These are phyloP conservation scores for Mythimna lalbum DNA, from an alignment of 2,888 invertebrate genomes.

Conservation along the genomic window DNA sequence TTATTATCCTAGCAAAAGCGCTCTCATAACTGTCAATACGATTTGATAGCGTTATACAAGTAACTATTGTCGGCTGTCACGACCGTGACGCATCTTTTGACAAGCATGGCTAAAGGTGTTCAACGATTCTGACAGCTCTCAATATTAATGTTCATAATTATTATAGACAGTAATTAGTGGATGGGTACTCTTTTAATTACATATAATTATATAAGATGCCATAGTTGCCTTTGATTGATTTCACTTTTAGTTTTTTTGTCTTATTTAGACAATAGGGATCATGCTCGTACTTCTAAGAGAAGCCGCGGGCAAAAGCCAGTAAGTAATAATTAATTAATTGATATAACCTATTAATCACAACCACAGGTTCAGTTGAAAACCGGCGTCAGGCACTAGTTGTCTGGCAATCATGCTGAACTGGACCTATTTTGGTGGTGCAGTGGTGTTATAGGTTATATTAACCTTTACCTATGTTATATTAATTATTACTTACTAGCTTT, in stretches of 20 bases:
- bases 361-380: too few species aligned
- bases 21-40: constrained; percentile 8
- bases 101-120: constrained; percentile 26
- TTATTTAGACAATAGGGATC: not conserved
- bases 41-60: not conserved
- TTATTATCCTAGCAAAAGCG: not conserved
- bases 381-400: too few species aligned
- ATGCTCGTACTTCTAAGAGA: too few species aligned
- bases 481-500: too few species aligned
- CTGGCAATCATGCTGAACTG: too few species aligned
- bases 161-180: constrained; percentile 35
- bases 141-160: constrained; percentile 37
- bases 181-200: constrained; percentile 18
- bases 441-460: too few species aligned
- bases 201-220: constrained; percentile 9
- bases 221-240: constrained; percentile 29
- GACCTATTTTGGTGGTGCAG: too few species aligned
- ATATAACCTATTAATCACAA: too few species aligned
- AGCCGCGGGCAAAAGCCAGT: too few species aligned
- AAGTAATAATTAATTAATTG: too few species aligned
- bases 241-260: constrained; percentile 23
- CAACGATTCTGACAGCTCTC: constrained; percentile 21
- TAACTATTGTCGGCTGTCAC: not conserved
- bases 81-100: constrained; percentile 26
- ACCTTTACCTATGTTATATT: too few species aligned